Evolutionary conservation across 2,113 vertebrate genomes (phyloP).

Genomic region (Aythya baeri): DNA sequence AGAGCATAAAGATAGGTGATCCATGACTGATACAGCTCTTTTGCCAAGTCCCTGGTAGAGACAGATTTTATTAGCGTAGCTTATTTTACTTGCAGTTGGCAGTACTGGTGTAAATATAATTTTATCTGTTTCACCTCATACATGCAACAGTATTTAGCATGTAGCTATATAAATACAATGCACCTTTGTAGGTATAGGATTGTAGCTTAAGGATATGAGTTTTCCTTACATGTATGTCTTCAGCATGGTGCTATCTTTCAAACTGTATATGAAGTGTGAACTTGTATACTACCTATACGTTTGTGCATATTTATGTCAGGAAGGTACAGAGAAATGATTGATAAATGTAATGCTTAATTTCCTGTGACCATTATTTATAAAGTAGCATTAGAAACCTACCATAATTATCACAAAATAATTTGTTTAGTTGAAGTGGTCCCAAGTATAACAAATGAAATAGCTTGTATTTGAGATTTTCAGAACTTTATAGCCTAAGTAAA

Average conservation of each 20-base stretch:
- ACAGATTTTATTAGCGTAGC: neutral
- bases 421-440: neutral
- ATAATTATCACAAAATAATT: neutral
- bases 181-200: neutral
- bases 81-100: neutral
- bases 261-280: neutral
- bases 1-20: neutral
- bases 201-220: neutral
- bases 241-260: neutral
- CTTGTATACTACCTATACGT: neutral
- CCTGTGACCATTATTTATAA: neutral
- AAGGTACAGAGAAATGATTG: neutral
- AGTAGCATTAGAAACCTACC: neutral
- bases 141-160: neutral
- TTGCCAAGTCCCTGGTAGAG: neutral
- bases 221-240: neutral
- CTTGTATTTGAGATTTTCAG: neutral
- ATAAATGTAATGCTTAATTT: neutral
- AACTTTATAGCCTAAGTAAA: neutral
- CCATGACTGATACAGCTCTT: neutral
- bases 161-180: neutral
- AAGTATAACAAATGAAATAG: neutral
- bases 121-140: rapidly evolving
- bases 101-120: neutral
- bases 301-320: neutral